Conservation (phyloP, 2,113 vertebrate genomes). For the Lophochroa leadbeateri region DNA sequence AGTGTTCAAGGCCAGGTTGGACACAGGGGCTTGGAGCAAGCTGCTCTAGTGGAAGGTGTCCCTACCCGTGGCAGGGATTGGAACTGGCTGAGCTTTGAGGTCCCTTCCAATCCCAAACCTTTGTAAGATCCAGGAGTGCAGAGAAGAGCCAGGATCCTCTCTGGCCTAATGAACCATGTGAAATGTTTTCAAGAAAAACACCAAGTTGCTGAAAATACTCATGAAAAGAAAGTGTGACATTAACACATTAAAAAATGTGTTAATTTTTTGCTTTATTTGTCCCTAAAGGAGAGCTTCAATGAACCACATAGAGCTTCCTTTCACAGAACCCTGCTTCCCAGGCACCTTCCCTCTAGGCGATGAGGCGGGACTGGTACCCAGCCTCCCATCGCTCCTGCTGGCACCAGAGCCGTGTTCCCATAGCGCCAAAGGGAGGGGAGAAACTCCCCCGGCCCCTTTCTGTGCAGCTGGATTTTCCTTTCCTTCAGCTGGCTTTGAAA, state of each 20-base stretch:
- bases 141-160: not conserved
- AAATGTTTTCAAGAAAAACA: not conserved
- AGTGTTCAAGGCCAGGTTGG: too few species aligned
- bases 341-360: not conserved
- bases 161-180: not conserved
- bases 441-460: not conserved
- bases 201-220: not conserved
- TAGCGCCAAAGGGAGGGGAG: not conserved
- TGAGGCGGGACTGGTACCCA: not conserved
- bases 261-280: not conserved
- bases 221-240: not conserved
- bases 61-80: not conserved
- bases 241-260: not conserved
- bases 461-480: slow-evolving; percentile 29
- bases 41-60: not conserved
- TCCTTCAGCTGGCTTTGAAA: not conserved
- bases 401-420: not conserved
- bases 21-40: too few species aligned
- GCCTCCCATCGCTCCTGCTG: not conserved
- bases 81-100: not conserved
- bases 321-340: not conserved
- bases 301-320: not conserved
- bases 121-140: fast-evolving
- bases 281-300: not conserved
- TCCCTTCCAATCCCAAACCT: not conserved